Evolutionary conservation across 1,140 invertebrate genomes (phyloP), one percentile per base, ranked within the genome.

Genomic region (Eupeodes corollae): DNA sequence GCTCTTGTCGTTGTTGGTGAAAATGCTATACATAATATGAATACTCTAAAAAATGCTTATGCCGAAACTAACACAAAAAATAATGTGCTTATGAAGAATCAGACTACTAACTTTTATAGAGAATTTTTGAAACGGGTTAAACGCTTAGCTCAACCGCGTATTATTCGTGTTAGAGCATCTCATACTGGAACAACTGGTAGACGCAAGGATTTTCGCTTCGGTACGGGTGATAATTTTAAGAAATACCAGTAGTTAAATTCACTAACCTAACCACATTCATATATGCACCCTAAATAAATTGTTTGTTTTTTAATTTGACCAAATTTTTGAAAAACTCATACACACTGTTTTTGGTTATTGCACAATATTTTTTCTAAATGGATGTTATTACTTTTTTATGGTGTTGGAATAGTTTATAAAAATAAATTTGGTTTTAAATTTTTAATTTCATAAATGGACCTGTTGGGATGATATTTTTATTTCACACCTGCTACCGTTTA

Each of bases 131-230:
- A 53, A 42, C 61, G 66, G 54, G 49, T 62, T 41, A 68, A 63
- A 48, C 61, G 66, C 49, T 52, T 68, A 52, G 66, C 66, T 45
- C 66, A 68, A 52, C 66, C 66, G 42, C 58, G 66, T 46, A 67
- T 68, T 41, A 58, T 68, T 44, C 54, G 65, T 39, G 58, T 64
- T 49, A 56, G 60, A 54, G 56, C 62, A 51, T 62, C 53, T 38
- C 47, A 63, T 52, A 57, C 63, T 57, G 54, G 50, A 52, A 57
- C 55, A 53, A 47, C 58, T 52, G 59, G 59, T 61, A 61, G 56
- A 52, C 59, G 57, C 55, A 66, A 75, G 72, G 69, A 72, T 47
- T 74, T 75, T 67, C 70, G 70, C 70, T 76, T 75, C 67, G 74
- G 76, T 73, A 74, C 75, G 57, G 74, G 68, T 68, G 71, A 70